Base-by-base conservation (phyloP, 30 jellyfish, hydroid and myxozoan species). In the Rhopilema esculentum region DNA sequence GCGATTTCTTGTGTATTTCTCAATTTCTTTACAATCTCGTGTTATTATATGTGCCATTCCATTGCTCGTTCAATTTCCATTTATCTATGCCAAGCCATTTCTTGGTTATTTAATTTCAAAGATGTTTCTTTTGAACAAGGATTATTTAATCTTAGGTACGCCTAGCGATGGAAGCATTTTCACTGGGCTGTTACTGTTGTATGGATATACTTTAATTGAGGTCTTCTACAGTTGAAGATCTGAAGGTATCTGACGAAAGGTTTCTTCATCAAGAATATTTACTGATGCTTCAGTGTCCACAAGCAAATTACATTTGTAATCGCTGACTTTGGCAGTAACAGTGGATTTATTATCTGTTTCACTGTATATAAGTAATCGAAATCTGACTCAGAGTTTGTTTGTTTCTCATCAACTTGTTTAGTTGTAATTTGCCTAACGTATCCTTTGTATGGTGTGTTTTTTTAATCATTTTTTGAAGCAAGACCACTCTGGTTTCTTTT, bases 241-340 rank as follows among this genome's bases (percentile, higher is more conserved):
- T 1, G 90, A 80, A 22, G 80, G 90, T 61, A 61, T 62, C 69
- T 26, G 83, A 80, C 69, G 0, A 1, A 61, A 80, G 17, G 69
- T 80, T 27, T 62, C 69, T 80, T 80, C 90, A 80, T 80, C 69
- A 62, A 62, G 84, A 80, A 80, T 78, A 63, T 80, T 62, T 61
- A 80, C 69, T 0, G 90, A 80, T 28, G 90, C 90, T 61, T 83
- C 90, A 22, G 90, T 80, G 32, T 80, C 90, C 84, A 80, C 90
- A 62, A 80, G 90, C 32, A 63, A 63, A 61, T 61, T 32, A 80
- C 82, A 80, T 40, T 80, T 27, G 32, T 61, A 28, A 80, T 80
- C 90, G 66, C 51, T 61, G 84, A 80, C 26, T 80, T 80, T 78
- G 61, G 90, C 90, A 61, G 84, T 80, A 80, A 80, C 82, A 80